phyloP scores from a whole-genome alignment of 1,140 invertebrate genomes.

The Neodiprion virginianus region DNA sequence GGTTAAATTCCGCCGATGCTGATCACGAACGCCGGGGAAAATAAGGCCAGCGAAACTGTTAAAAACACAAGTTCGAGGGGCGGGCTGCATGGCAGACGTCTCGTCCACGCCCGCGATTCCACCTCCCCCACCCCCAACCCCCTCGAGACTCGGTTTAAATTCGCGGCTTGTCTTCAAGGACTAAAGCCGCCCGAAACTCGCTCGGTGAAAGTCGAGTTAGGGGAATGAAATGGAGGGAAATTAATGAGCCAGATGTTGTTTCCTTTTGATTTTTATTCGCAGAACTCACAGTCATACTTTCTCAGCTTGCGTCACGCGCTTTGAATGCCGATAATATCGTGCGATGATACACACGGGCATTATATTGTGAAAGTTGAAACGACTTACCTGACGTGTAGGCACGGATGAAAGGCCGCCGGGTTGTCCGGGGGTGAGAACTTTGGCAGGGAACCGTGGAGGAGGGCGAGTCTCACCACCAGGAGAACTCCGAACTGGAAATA shows the following conservation, averaged over 20 bases:
- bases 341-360: no score
- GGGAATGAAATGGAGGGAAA: no score
- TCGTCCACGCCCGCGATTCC: background rate
- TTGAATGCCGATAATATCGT: no score
- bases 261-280: no score
- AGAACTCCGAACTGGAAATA: constrained; percentile 65
- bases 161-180: background rate
- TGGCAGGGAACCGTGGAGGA: constrained; percentile 79
- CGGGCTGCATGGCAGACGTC: background rate
- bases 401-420: constrained; percentile 81
- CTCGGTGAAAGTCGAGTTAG: no score
- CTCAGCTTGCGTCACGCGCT: no score
- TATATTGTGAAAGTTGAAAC: constrained; percentile 2
- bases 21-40: background rate
- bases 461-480: constrained; percentile 70
- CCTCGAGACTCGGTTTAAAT: background rate
- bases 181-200: background rate
- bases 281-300: no score
- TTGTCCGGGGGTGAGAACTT: constrained; percentile 86
- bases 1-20: background rate
- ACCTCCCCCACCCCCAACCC: background rate
- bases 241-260: no score
- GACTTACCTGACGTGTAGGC: constrained; percentile 74
- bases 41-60: background rate
- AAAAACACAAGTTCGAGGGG: background rate